Evolutionary conservation across 2,797 vertebrate species (phyloP), one percentile per base, ranked within the genome.

Genomic region (Poeciliopsis infans): DNA sequence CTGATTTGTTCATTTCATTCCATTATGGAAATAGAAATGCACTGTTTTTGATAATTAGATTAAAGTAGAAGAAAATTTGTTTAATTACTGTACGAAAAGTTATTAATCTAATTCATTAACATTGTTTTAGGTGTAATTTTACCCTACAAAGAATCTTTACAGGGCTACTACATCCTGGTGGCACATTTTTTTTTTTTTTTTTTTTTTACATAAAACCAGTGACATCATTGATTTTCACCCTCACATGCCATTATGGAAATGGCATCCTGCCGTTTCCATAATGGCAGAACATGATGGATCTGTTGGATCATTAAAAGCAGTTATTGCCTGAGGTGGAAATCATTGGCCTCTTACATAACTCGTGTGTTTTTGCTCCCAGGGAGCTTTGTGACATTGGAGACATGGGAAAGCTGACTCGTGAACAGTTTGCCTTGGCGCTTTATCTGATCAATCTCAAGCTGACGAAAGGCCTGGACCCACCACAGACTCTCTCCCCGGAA

Each of bases 401-500:
- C 91, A 96, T 97, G 0, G 98, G 98, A 74, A 99, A 99, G 90
- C 96, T 99, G 91, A 97, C 97, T 85, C 96, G 97, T 88, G 98
- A 99, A 72, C 98, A 99, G 90, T 99, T 99, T 95, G 97, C 97
- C 28, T 94, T 99, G 94, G 97, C 98, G 7, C 97, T 99, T 83
- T 94, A 98, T 94, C 96, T 99, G 87, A 99, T 99, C 92, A 99
- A 97, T 94, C 97, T 98, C 93, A 99, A 97, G 91, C 91, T 99
- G 88, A 94, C 93, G 20, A 98, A 97, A 91, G 98, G 97, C 79
- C 88, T 96, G 79, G 98, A 99, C 68, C 98, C 98, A 81, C 98
- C 98, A 72, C 98, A 97, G 83, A 94, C 83, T 84, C 96, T 99
- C 77, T 93, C 96, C 78, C 92, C 96, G 16, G 98, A 99, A 78